Conservation (phyloP, 2,888 invertebrate genomes). For the Caenorhabditis wallacei region DNA sequence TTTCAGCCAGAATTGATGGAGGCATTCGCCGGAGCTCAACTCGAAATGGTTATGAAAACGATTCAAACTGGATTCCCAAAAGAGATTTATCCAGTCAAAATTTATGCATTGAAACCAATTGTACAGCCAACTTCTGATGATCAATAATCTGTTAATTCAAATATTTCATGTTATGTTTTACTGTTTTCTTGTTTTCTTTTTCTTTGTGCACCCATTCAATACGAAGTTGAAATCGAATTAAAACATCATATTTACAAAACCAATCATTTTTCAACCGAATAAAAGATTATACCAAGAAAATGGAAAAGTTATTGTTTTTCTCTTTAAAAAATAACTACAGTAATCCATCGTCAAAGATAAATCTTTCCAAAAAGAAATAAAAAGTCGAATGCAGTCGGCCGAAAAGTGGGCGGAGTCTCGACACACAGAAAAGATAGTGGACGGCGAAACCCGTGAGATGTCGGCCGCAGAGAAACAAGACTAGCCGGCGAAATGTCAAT, state of each 20-base stretch:
- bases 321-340: too few relatives aligned
- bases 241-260: too few relatives aligned
- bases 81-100: conserved; percentile 86
- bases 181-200: conserved; percentile 7
- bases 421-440: conserved; percentile 21
- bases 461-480: conserved; percentile 27
- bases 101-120: conserved; percentile 76
- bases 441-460: conserved; percentile 43
- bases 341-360: too few relatives aligned
- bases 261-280: too few relatives aligned
- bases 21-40: conserved; percentile 89
- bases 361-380: too few relatives aligned
- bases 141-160: background rate
- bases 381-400: too few relatives aligned
- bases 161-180: background rate
- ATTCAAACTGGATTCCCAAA: conserved; percentile 91
- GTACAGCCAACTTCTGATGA: background rate
- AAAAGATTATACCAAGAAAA: too few relatives aligned
- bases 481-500: background rate
- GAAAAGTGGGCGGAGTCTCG: conserved; percentile 20
- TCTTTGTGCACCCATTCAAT: background rate
- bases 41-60: conserved; percentile 89
- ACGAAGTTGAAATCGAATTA: too few relatives aligned
- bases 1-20: conserved; percentile 79
- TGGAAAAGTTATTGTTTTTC: too few relatives aligned